Evolutionary conservation across 2,797 vertebrate species (phyloP), one percentile per base, ranked within the genome.

Genomic region (Hozukius guyotensis): DNA sequence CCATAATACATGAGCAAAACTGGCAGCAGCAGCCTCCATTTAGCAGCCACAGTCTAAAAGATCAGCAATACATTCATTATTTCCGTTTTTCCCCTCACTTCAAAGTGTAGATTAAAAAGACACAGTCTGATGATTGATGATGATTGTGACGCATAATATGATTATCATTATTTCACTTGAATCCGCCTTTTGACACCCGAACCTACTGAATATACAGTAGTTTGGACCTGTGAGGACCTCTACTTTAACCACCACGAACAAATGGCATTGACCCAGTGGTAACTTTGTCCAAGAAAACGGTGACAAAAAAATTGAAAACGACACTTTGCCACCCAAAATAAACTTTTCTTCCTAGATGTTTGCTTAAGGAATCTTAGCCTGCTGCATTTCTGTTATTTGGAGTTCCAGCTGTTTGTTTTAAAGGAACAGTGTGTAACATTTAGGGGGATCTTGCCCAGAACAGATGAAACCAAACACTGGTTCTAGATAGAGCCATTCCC

Each of bases 291-390:
- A 46, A 18, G 42, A 46, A 46, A 46, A 46, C 42, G 0, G 42
- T 46, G 42, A 46, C 42, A 46, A 46, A 46, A 46, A 18, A 46
- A 49, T 49, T 49, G 20, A 49, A 49, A 0, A 20, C 0, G 0
- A 49, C 46, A 49, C 0, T 49, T 46, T 46, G 42, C 16, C 0
- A 0, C 42, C 42, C 42, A 46, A 46, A 18, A 18, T 6, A 6
- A 46, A 18, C 0, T 46, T 49, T 49, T 56, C 53, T 24, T 49
- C 12, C 11, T 0, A 24, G 53, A 55, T 22, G 22, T 24, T 55
- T 46, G 42, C 42, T 49, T 49, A 0, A 49, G 46, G 18, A 49
- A 20, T 49, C 20, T 49, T 49, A 20, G 8, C 18, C 46, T 49
- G 4, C 46, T 49, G 18, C 46, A 20, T 49, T 49, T 49, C 0